A percentile compares a stretch with the other conserved stretches of the same genome.
Evolutionary conservation across 2,113 vertebrate species (phyloP).

Genomic region (Platichthys flesus): DNA sequence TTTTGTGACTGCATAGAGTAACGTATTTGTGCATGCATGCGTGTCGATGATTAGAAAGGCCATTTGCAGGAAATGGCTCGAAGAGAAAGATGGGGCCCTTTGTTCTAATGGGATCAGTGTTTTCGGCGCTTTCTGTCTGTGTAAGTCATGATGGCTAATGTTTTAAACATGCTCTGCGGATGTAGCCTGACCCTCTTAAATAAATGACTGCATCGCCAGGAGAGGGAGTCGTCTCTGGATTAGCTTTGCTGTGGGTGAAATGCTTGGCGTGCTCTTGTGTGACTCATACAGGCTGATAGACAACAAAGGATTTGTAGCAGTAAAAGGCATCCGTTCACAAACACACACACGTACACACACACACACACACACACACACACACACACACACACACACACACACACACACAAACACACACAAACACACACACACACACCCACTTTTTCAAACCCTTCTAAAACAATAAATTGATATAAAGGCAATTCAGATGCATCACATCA

Average conservation of each 20-base stretch:
- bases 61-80: constrained; percentile 43
- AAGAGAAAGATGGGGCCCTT: constrained; percentile 26
- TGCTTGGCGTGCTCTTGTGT: constrained; percentile 18
- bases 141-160: constrained; percentile 69
- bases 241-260: constrained; percentile 56
- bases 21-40: neutral
- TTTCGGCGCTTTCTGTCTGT: constrained; percentile 45
- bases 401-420: too few relatives aligned
- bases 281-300: constrained; percentile 33
- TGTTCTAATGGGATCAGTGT: constrained; percentile 65
- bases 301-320: constrained; percentile 9
- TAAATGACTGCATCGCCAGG: constrained; percentile 61
- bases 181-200: constrained; percentile 69
- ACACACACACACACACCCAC: neutral
- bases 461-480: neutral
- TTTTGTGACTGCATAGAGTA: constrained; percentile 4
- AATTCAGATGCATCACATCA: neutral
- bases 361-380: too few relatives aligned
- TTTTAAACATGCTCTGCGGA: constrained; percentile 76
- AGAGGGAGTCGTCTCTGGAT: constrained; percentile 58
- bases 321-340: neutral
- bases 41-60: constrained; percentile 22
- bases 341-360: neutral
- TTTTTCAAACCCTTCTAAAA: constrained; percentile 5
- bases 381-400: too few relatives aligned